Evolutionary conservation across 2,888 invertebrate species (phyloP).

Genomic region (Dendrolimus pini): DNA sequence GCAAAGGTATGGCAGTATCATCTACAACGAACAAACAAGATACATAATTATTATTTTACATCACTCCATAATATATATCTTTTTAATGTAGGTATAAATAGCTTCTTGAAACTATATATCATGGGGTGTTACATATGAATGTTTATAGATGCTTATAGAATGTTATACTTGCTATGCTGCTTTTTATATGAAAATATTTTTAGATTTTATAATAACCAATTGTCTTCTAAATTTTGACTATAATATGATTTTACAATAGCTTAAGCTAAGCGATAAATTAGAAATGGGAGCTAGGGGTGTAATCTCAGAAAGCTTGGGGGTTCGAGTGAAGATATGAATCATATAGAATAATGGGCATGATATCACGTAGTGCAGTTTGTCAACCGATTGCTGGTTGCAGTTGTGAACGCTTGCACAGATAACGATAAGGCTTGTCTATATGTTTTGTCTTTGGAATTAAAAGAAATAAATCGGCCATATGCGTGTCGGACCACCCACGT

Average conservation of each 20-base stretch:
- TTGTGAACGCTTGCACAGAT: slow-evolving; percentile 55
- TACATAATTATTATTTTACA: too few relatives aligned
- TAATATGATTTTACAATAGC: slow-evolving; percentile 3
- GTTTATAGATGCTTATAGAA: too few relatives aligned
- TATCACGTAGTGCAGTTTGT: slow-evolving; percentile 77
- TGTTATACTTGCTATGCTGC: too few relatives aligned
- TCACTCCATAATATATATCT: too few relatives aligned
- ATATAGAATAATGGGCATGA: slow-evolving; percentile 72
- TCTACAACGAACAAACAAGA: background rate
- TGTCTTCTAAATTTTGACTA: too few relatives aligned
- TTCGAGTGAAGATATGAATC: slow-evolving; percentile 64
- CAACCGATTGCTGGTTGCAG: slow-evolving; percentile 72
- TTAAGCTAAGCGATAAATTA: slow-evolving; percentile 1
- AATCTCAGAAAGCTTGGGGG: slow-evolving; percentile 10
- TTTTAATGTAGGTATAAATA: too few relatives aligned
- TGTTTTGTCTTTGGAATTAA: slow-evolving; percentile 1
- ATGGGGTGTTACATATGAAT: too few relatives aligned
- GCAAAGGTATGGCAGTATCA: slow-evolving; percentile 6
- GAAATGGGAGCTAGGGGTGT: slow-evolving; percentile 1
- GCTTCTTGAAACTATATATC: too few relatives aligned
- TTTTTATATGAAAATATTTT: too few relatives aligned
- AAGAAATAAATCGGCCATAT: too few relatives aligned
- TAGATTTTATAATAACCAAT: too few relatives aligned
- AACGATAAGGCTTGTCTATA: slow-evolving; percentile 40
- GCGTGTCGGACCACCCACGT: too few relatives aligned